Evolutionary conservation across 2,797 vertebrate genomes (phyloP).

Genomic region (Petrocephalus sullivani): DNA sequence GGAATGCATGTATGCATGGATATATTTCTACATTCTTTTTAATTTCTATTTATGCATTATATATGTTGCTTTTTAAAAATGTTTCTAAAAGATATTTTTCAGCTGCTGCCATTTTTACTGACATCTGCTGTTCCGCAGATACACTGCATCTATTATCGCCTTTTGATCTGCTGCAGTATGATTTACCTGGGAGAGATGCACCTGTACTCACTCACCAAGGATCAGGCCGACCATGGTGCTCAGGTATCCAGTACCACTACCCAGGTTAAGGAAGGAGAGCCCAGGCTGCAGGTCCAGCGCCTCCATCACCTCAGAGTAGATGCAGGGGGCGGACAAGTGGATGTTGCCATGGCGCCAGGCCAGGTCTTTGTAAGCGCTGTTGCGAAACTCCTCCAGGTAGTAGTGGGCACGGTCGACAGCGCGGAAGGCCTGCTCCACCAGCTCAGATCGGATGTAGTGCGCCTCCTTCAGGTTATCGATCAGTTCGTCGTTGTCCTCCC

Average conservation of each 20-base stretch:
- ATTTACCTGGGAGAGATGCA: background rate
- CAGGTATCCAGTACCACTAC: conserved; percentile 93
- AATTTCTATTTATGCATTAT: background rate
- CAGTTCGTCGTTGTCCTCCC: conserved; percentile 92
- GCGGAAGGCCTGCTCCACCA: conserved; percentile 75
- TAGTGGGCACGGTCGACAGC: conserved; percentile 80
- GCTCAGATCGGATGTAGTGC: conserved; percentile 73
- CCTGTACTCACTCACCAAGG: conserved; percentile 71
- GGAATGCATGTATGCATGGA: background rate
- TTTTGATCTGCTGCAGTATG: background rate
- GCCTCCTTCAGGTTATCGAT: conserved; percentile 81
- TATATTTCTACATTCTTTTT: background rate
- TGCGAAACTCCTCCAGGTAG: conserved; percentile 77
- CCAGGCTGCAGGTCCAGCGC: conserved; percentile 89
- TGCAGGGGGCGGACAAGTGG: conserved; percentile 91
- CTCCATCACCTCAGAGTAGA: conserved; percentile 98
- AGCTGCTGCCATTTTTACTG: background rate
- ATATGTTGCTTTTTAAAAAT: background rate
- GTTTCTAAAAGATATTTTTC: background rate
- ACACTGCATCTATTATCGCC: background rate
- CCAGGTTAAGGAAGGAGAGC: conserved; percentile 90
- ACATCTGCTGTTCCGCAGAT: background rate
- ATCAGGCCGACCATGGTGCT: conserved; percentile 98
- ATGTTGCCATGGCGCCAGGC: conserved; percentile 95
- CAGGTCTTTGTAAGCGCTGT: conserved; percentile 78